Evolutionary conservation across 1,140 invertebrate species (phyloP), one percentile per base, ranked within the genome.

Genomic region (Chrysomallon squamiferum): DNA sequence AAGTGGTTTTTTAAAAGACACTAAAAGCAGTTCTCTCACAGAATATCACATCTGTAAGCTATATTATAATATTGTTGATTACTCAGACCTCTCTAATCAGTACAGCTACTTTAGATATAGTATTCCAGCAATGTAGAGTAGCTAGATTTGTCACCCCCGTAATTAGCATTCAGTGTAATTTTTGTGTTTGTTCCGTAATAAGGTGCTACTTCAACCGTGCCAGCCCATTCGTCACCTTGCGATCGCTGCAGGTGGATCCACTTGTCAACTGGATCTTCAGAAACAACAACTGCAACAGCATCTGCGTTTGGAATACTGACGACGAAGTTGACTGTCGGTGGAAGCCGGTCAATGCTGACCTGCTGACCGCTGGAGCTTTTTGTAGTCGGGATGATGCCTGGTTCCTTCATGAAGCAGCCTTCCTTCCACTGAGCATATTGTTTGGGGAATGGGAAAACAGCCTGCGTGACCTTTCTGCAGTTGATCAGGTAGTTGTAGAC

Each of bases 401-500:
- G 85, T 41, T 79, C 77, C 27, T 70, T 72, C 63, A 86, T 73
- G 69, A 75, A 84, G 67, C 85, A 86, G 0, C 84, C 85, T 58
- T 86, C 83, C 66, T 86, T 86, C 85, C 85, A 86, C 68, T 86
- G 85, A 18, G 81, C 82, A 58, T 85, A 86, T 68, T 86, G 85
- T 68, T 83, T 80, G n/a, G 85, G 84, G 73, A 81, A 86, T 15
- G 79, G 78, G 63, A 72, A 72, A 2, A 79, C 75, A 13, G 76
- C 63, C 32, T 76, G 61, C n/a, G 67, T 71, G 11, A 76, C 45
- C 32, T 65, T 69, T 38, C 72, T 65, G 43, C 81, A 82, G 66
- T 84, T 81, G 66, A 86, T 80, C 61, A 86, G 72, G 68, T 85
- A 86, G 72, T 86, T 86, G 74, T 79, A 86, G 0, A 85, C 83